Percentiles rank a stretch among this genome's conserved stretches.
phyloP scores from a whole-genome alignment of 2,113 vertebrate species.

The Pelodiscus sinensis region DNA sequence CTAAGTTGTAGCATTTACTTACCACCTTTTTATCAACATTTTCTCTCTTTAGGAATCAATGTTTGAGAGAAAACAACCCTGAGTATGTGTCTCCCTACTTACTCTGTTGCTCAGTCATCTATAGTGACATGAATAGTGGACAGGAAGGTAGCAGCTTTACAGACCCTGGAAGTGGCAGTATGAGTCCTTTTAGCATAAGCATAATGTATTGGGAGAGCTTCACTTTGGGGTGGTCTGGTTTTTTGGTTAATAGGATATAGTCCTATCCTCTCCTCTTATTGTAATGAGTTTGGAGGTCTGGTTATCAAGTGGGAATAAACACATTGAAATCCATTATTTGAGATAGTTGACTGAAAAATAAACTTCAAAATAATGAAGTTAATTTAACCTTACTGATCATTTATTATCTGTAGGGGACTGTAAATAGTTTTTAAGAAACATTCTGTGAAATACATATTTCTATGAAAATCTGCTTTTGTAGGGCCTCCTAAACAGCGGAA shows the following conservation, averaged over 20 bases:
- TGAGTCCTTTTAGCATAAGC: background rate
- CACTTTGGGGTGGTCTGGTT: background rate
- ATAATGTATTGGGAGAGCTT: background rate
- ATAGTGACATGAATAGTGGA: background rate
- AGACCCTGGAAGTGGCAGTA: background rate
- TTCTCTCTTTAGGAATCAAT: background rate
- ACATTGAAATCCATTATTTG: background rate
- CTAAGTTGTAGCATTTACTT: constrained; percentile 31
- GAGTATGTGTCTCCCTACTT: background rate
- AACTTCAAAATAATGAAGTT: constrained; percentile 1
- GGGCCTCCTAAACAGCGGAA: background rate
- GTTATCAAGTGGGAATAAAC: background rate
- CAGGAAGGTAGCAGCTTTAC: background rate
- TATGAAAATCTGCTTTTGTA: background rate
- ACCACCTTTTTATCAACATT: constrained; percentile 2
- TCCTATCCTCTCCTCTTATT: background rate
- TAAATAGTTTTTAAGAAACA: background rate
- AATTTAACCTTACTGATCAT: background rate
- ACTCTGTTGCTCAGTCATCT: background rate
- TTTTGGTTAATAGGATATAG: background rate
- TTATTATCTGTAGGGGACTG: background rate
- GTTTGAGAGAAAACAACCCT: background rate
- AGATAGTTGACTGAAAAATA: constrained; percentile 24
- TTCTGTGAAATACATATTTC: background rate
- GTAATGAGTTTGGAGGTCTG: background rate